These are phyloP conservation scores for Diceros bicornis DNA, from an alignment of 2,797 vertebrate species.

Conservation along the genomic window DNA sequence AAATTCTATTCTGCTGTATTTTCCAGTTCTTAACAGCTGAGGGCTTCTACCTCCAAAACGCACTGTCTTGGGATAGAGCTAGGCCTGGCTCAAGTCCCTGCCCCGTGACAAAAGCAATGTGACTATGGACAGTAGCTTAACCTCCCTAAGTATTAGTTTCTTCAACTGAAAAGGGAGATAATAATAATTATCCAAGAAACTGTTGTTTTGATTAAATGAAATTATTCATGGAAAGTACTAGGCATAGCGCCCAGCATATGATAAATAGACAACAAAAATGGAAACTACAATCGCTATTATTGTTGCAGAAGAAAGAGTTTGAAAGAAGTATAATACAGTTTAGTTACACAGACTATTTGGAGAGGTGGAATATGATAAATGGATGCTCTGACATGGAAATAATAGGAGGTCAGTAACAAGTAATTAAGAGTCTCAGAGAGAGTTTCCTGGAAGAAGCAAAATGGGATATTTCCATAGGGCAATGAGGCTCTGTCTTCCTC, in stretches of 20 bases:
- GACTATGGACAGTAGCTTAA: not conserved
- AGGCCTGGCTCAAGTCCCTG: not conserved
- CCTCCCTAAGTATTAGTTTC: not conserved
- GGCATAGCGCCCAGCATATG: not conserved
- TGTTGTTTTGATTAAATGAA: constrained; percentile 15
- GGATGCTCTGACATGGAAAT: not conserved
- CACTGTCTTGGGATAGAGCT: not conserved
- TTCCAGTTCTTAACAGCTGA: not conserved
- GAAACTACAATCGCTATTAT: not conserved
- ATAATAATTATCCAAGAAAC: not conserved
- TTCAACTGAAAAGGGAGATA: not conserved
- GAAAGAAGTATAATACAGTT: not conserved
- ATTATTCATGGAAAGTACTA: not conserved
- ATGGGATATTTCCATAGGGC: not conserved
- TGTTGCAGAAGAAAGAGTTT: constrained; percentile 9
- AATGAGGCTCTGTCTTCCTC: not conserved
- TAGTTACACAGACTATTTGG: not conserved
- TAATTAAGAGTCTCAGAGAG: not conserved
- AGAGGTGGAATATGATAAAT: not conserved
- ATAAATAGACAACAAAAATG: constrained; percentile 30
- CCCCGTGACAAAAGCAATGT: not conserved
- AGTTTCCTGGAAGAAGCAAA: not conserved
- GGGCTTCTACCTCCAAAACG: not conserved
- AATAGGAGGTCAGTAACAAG: not conserved
- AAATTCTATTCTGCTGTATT: not conserved